These are phyloP conservation scores for Muscicapa striata DNA, from an alignment of 2,797 vertebrate genomes.

Conservation along the genomic window DNA sequence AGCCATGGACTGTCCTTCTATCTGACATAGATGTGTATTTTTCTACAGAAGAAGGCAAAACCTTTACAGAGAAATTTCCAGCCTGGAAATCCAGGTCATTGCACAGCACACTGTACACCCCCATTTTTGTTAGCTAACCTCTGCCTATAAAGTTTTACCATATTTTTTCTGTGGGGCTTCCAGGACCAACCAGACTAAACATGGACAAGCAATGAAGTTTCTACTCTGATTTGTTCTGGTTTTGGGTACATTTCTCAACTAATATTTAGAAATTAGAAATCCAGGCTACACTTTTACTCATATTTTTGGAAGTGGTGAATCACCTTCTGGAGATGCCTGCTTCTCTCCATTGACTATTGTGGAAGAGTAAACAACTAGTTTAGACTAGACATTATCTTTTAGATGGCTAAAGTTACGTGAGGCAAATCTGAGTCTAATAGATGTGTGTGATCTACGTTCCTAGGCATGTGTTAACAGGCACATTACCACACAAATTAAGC, in stretches of 20 bases:
- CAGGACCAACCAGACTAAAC: constrained; percentile 56
- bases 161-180: constrained; percentile 51
- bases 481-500: constrained; percentile 68
- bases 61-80: constrained; percentile 9
- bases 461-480: constrained; percentile 69
- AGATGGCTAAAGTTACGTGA: constrained; percentile 54
- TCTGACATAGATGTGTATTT: neutral
- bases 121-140: neutral
- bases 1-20: neutral
- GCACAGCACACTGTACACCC: neutral
- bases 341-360: constrained; percentile 60
- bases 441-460: constrained; percentile 43
- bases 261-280: constrained; percentile 26
- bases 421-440: constrained; percentile 59
- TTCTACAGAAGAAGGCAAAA: neutral
- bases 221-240: constrained; percentile 20
- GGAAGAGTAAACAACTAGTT: constrained; percentile 37
- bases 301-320: constrained; percentile 57
- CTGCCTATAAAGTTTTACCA: constrained; percentile 15
- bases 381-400: constrained; percentile 67
- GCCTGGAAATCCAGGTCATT: neutral
- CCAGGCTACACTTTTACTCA: neutral
- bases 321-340: constrained; percentile 35
- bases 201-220: constrained; percentile 21
- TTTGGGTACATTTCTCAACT: constrained; percentile 6